Conservation (phyloP, 2,113 vertebrate genomes). For the Candoia aspera region DNA sequence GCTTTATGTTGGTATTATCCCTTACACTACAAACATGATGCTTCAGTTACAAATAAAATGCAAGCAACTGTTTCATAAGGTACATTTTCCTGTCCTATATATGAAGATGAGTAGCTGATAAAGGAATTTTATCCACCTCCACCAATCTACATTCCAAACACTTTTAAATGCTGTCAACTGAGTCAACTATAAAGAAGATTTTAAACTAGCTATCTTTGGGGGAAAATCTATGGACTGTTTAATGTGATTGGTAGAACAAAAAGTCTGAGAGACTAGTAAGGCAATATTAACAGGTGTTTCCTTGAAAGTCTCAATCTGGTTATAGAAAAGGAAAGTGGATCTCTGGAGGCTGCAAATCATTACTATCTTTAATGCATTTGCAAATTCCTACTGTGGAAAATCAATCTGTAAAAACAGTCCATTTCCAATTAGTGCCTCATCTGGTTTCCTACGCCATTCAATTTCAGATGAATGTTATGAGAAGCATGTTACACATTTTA, state of each 20-base stretch:
- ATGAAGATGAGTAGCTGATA: not conserved
- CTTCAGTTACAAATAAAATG: not conserved
- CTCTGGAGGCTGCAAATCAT: conserved; percentile 64
- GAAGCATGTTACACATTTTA: conserved; percentile 80
- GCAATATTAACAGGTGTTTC: conserved; percentile 69
- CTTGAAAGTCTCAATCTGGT: conserved; percentile 61
- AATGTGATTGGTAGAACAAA: conserved; percentile 20
- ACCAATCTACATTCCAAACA: not conserved
- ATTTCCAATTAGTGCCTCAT: conserved; percentile 70
- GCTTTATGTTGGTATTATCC: not conserved
- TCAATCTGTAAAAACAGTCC: conserved; percentile 65
- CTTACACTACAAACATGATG: not conserved
- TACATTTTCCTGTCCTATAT: conserved; percentile 4
- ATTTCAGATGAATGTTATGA: conserved; percentile 78
- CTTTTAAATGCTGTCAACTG: conserved; percentile 23
- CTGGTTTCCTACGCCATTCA: conserved; percentile 72
- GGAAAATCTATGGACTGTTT: conserved; percentile 30
- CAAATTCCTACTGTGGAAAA: conserved; percentile 74
- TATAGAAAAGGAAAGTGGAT: conserved; percentile 64
- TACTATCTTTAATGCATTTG: conserved; percentile 68
- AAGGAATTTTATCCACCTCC: not conserved
- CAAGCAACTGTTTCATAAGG: not conserved
- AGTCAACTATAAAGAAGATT: conserved; percentile 19
- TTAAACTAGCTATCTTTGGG: not conserved
- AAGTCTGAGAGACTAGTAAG: conserved; percentile 41